Conservation (phyloP, 2,113 vertebrate genomes). For the Chionis minor region DNA sequence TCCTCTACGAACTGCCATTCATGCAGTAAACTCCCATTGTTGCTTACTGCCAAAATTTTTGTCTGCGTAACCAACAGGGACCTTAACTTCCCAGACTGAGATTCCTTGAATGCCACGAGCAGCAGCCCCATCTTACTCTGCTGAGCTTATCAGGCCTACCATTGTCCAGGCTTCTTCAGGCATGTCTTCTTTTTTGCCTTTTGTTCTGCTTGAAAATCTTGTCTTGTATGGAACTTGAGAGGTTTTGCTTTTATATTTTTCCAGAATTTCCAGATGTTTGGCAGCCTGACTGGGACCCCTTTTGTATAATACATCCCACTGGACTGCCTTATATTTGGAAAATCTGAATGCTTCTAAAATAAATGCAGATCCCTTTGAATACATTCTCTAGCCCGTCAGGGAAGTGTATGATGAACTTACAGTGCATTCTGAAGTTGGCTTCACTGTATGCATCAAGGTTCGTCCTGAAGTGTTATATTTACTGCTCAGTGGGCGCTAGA, state of each 20-base stretch:
- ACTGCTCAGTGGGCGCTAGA: background rate
- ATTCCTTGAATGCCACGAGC: background rate
- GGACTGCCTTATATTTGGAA: background rate
- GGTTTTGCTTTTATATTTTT: background rate
- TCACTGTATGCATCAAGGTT: background rate
- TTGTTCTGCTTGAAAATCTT: background rate
- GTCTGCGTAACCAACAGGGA: background rate
- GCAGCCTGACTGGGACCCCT: background rate
- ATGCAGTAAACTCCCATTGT: background rate
- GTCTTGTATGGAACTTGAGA: background rate
- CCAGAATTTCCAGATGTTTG: constrained; percentile 1
- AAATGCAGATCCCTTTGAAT: background rate
- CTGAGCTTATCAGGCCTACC: background rate
- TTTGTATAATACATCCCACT: background rate
- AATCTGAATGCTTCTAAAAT: background rate
- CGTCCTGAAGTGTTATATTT: background rate
- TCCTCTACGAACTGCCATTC: background rate
- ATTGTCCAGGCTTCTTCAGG: background rate
- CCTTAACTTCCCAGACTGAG: background rate
- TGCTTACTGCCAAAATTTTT: background rate
- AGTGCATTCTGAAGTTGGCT: background rate
- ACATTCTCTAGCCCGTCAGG: background rate
- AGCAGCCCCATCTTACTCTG: background rate
- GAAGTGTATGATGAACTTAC: background rate
- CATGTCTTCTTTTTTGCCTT: background rate